A percentile compares a stretch with the other conserved stretches of the same genome.
These are phyloP conservation scores for Pentalonia nigronervosa DNA, from an alignment of 1,140 invertebrate genomes.

Conservation along the genomic window DNA sequence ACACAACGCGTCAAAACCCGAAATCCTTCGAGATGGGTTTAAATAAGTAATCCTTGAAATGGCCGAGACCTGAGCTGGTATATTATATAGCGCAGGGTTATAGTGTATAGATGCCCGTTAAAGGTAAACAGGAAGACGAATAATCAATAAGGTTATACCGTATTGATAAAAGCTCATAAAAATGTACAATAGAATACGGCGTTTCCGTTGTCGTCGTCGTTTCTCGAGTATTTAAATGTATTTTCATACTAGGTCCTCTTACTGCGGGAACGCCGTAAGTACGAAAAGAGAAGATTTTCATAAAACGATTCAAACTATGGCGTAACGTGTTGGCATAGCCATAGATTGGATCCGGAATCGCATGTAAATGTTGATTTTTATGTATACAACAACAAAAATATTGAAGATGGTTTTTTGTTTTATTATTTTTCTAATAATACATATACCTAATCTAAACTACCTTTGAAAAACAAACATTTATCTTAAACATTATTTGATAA, in stretches of 20 bases:
- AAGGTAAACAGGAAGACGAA: background rate
- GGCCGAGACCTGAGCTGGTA: background rate
- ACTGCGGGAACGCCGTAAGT: background rate
- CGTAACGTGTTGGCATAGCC: background rate
- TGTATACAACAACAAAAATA: background rate
- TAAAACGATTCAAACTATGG: background rate
- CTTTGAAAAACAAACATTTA: background rate
- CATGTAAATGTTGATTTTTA: background rate
- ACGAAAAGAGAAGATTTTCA: background rate
- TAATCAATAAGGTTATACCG: background rate
- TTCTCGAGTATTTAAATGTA: background rate
- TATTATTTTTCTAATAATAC: background rate
- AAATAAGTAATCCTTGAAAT: background rate
- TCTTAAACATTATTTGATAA: background rate
- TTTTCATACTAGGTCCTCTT: background rate
- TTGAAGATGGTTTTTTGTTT: background rate
- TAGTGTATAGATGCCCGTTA: background rate
- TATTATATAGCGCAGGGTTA: background rate
- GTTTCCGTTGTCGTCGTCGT: background rate
- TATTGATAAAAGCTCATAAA: background rate
- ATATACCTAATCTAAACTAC: background rate
- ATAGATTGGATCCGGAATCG: background rate
- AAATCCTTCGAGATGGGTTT: background rate
- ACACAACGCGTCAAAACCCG: background rate
- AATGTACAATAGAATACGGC: background rate